Percentiles rank a stretch among this genome's conserved stretches.
Evolutionary conservation across 2,888 invertebrate species (phyloP).

Genomic region (Gandaritis pyraliata): DNA sequence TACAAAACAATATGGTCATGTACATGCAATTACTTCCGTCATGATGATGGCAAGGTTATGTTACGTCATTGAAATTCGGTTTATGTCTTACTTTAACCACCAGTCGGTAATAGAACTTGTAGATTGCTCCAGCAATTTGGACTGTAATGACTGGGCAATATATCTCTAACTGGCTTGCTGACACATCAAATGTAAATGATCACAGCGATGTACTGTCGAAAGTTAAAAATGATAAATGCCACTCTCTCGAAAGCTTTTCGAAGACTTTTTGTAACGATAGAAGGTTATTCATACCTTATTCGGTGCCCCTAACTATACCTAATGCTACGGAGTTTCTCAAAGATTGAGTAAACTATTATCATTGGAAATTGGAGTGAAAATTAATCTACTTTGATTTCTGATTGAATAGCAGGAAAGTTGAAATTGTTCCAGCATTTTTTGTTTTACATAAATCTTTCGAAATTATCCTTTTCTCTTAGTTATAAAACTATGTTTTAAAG

Average conservation of each 20-base stretch:
- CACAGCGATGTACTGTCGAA: background rate
- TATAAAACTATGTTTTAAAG: background rate
- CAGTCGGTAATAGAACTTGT: constrained; percentile 22
- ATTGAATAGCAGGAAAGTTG: background rate
- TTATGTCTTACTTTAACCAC: constrained; percentile 31
- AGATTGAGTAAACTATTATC: too few relatives aligned
- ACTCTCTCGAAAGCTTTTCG: background rate
- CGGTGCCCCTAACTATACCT: too few relatives aligned
- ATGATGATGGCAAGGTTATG: constrained; percentile 57
- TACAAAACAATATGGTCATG: constrained; percentile 42
- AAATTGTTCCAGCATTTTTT: too few relatives aligned
- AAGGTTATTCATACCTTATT: too few relatives aligned
- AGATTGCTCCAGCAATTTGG: constrained; percentile 7
- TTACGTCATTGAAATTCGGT: constrained; percentile 52
- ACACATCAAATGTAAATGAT: background rate
- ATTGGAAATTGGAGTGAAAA: background rate
- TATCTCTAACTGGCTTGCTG: background rate
- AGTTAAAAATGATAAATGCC: background rate
- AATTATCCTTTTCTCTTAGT: constrained; percentile 3
- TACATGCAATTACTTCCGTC: constrained; percentile 61
- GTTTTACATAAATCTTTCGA: too few relatives aligned
- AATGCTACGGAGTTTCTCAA: too few relatives aligned
- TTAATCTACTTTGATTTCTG: background rate
- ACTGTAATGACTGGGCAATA: constrained; percentile 6
- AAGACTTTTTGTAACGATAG: too few relatives aligned